Evolutionary conservation across 2,888 invertebrate genomes (phyloP), one percentile per base, ranked within the genome.

Genomic region (Myopa testacea): DNA sequence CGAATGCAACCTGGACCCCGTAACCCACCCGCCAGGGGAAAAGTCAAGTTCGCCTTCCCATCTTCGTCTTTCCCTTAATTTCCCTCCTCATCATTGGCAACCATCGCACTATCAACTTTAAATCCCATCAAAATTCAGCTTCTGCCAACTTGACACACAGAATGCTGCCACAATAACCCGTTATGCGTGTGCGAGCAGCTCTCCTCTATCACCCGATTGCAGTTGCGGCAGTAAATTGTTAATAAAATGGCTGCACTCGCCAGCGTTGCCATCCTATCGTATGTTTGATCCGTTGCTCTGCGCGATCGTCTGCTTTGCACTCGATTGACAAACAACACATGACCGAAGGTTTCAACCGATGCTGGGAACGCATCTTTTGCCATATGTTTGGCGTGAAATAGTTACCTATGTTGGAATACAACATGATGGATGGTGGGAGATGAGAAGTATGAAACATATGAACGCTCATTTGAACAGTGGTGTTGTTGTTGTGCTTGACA

Each of bases 161-260:
- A 37, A 63, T 16, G 34, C 34, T 63, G 63, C 16, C 63, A 37
- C 34, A 37, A 37, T 63, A 63, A 63, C 63, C 45, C 34, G 63
- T 63, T 12, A 63, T 63, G 63, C 6, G 37, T 14, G 37, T 37
- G 37, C 19, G 34, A 37, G 63, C 34, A 3, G 4, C 14, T 1
- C 37, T 63, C 63, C 19, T 63, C 63, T 7, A 8, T 37, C 16
- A 26, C 7, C 45, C 45, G 10, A 45, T 10, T 19, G 14, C 34
- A 63, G n/a, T 34, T 63, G 63, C 34, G 14, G 14, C 63, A 63
- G 34, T 63, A 63, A 63, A 63, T 63, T 63, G 19, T 63, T 63
- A 34, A 34, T 16, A 10, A 34, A 63, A 63, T 37, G 37, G 63
- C 63, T 63, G 63, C 63, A 63, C 8, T 63, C 37, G 63, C 5